Conservation (phyloP, 2,113 vertebrate species). For the Limnothrissa miodon region DNA sequence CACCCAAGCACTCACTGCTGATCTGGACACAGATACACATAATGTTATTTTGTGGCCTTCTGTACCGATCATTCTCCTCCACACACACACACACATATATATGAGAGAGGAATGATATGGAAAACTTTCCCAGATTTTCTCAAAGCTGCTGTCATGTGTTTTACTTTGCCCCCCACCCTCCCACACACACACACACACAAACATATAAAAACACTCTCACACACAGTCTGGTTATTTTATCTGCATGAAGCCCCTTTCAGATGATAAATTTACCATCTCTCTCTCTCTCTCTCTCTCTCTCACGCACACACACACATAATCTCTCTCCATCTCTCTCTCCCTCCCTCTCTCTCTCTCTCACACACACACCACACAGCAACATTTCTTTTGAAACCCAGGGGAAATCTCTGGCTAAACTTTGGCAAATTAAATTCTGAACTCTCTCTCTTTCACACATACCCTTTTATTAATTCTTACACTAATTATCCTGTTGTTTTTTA, state of each 20-base stretch:
- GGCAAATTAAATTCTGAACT: too few relatives aligned
- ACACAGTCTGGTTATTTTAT: constrained; percentile 66
- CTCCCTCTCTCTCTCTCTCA: not conserved
- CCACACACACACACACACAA: not conserved
- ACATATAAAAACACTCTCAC: not conserved
- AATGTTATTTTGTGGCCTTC: too few relatives aligned
- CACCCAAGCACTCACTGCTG: too few relatives aligned
- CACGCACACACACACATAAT: not conserved
- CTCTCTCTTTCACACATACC: not conserved
- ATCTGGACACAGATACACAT: too few relatives aligned
- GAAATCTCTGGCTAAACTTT: too few relatives aligned
- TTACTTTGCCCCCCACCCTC: constrained; percentile 59
- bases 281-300: constrained; percentile 25
- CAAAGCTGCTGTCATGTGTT: constrained; percentile 62
- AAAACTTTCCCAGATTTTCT: constrained; percentile 58
- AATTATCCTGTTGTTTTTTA: too few relatives aligned
- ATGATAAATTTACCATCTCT: constrained; percentile 60
- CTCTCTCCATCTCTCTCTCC: not conserved
- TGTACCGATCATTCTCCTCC: too few relatives aligned
- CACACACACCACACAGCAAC: too few relatives aligned
- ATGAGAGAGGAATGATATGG: constrained; percentile 34
- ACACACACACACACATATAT: too few relatives aligned
- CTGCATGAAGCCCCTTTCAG: constrained; percentile 61
- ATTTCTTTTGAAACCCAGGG: too few relatives aligned
- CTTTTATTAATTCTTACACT: too few relatives aligned